Base-by-base conservation (phyloP, 53 echinoderm and acorn worm species). In the Luidia sarsii region DNA sequence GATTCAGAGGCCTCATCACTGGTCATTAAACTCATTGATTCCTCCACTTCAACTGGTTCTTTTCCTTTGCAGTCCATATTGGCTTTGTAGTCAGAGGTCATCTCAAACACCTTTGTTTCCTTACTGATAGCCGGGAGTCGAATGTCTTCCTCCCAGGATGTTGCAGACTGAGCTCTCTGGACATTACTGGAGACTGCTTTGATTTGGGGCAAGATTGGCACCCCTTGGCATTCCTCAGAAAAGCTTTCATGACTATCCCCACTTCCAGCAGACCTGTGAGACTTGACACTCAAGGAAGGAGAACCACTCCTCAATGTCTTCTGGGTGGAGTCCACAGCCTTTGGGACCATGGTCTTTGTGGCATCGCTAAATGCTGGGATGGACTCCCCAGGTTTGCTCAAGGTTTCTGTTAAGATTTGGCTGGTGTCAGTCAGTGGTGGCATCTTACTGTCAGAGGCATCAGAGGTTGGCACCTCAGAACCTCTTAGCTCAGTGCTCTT, bases 261-360 rank as follows among this genome's bases (percentile, higher is more conserved):
- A 34, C 70, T 70, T 2, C 70, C 50, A 29, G 5, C 52, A 7
- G 70, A 70, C 20, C 33, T 70, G 33, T 51, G 35, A 2, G 70
- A 70, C 51, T 70, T 70, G 9, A 70, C 4, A 33, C 70, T 70
- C 21, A 52, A 33, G 1, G 70, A 33, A 36, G 70, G 70, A 52
- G 70, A 70, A 20, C 70, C 70, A 52, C 70, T 70, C 53, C 70
- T 70, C 8, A 8, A 70, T 33, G 31, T 36, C 70, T 70, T 70
- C 52, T 70, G 70, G 52, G 34, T 33, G 4, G 18, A 19, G 1
- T 70, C 70, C 18, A 33, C 21, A 50, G 51, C 21, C 34, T 50
- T 70, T 3, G 70, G 27, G 8, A 21, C 52, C 43, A 48, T 21
- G 20, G 50, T 20, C 50, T 70, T 70, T 34, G 70, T 19, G 21